Evolutionary conservation across 2,797 vertebrate genomes (phyloP).

Genomic region (Cetoscarus ocellatus): DNA sequence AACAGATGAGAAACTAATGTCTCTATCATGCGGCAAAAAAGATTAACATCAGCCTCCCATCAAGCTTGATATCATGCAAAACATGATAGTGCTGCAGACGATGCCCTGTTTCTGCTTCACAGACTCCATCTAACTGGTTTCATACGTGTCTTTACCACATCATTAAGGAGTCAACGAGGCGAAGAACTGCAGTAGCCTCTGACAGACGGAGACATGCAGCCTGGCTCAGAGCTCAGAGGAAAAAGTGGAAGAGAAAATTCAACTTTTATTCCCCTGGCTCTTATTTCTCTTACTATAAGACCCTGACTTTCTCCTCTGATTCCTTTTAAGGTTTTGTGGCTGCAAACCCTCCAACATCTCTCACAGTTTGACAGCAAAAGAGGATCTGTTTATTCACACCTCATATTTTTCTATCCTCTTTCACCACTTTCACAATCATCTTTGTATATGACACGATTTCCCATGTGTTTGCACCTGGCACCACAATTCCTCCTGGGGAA

Average conservation of each 20-base stretch:
- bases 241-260: conserved; percentile 24
- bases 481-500: conserved; percentile 15
- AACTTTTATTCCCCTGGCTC: background rate
- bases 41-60: conserved; percentile 32
- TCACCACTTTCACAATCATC: conserved; percentile 20
- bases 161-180: conserved; percentile 75
- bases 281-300: conserved; percentile 18
- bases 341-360: conserved; percentile 18
- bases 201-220: conserved; percentile 47
- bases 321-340: conserved; percentile 30
- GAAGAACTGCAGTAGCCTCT: conserved; percentile 53
- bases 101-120: conserved; percentile 62
- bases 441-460: conserved; percentile 30
- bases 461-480: background rate
- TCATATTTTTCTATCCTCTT: conserved; percentile 28
- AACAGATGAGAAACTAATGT: conserved; percentile 34
- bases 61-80: conserved; percentile 40
- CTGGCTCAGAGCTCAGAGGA: conserved; percentile 9
- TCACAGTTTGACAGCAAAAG: conserved; percentile 25
- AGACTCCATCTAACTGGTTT: conserved; percentile 62
- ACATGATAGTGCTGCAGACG: conserved; percentile 49
- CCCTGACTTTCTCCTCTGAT: conserved; percentile 38
- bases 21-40: conserved; percentile 54
- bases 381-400: conserved; percentile 31
- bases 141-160: conserved; percentile 71